Base-by-base conservation (phyloP, 1,140 invertebrate species). In the Atta texana region DNA sequence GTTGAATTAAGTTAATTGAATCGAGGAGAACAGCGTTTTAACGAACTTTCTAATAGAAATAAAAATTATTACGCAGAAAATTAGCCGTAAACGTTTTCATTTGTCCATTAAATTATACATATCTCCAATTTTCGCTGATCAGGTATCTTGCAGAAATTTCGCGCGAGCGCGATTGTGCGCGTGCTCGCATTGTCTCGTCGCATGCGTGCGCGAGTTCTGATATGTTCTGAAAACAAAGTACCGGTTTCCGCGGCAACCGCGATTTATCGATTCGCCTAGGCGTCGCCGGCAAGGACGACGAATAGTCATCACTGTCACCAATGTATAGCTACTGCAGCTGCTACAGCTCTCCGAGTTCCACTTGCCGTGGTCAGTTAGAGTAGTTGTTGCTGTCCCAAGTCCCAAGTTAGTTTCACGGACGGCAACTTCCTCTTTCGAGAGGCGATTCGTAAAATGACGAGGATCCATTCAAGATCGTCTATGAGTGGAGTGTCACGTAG, bases 221-320 rank as follows among this genome's bases (percentile, higher is more conserved):
- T 12, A 44, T 44, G 39, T 44, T 28, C 8, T 69, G 14, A 18
- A 57, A 66, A 5, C n/a, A 12, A 69, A 55, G 24, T 64, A 71
- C 21, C 39, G 69, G 80, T 84, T 24, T 84, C 80, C 80, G 80
- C 69, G 80, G 80, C 55, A 84, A 84, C 80, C 39, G 55, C 55
- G 57, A 75, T 18, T 84, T 84, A 84, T 84, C 69, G 80, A 84
- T 84, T 84, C 28, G 49, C 39, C 14, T 75, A 61, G 55, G 44
- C 71, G 55, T 84, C 55, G 80, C 24, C 34, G 68, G 34, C 28
- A 34, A 34, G 34, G 34, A 5, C 34, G 34, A 6, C 34, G 3
- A 34, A 3, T 34, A 34, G 34, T 7, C 34, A 7, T 6, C 34
- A 34, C 44, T 12, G 44, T 57, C 12, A 10, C 28, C 12, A 49